Conservation (phyloP, 2,888 invertebrate species). For the Zygothrica quintamaculata region DNA sequence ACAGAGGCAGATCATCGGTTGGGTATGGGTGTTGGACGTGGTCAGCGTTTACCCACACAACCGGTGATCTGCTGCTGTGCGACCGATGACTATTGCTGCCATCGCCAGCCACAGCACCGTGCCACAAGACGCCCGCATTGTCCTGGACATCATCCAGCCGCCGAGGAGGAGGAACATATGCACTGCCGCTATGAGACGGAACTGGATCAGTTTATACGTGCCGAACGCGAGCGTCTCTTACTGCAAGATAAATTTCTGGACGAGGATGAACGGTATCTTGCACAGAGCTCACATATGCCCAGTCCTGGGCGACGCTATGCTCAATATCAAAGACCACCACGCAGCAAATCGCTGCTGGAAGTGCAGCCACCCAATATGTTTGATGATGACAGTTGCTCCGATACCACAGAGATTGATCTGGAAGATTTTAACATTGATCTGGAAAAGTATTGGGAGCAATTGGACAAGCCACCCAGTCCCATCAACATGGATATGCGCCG, state of each 20-base stretch:
- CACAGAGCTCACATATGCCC: slow-evolving; percentile 48
- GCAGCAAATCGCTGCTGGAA: slow-evolving; percentile 83
- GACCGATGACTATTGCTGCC: slow-evolving; percentile 83
- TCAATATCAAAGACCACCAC: slow-evolving; percentile 72
- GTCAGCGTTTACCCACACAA: slow-evolving; percentile 52
- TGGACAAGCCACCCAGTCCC: slow-evolving; percentile 84
- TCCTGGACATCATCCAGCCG: slow-evolving; percentile 82
- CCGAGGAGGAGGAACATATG: slow-evolving; percentile 83
- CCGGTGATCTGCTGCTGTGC: slow-evolving; percentile 81
- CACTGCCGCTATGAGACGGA: slow-evolving; percentile 83
- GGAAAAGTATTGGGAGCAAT: slow-evolving; percentile 84
- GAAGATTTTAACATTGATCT: slow-evolving; percentile 85
- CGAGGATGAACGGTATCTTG: slow-evolving; percentile 82
- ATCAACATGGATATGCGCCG: slow-evolving; percentile 84
- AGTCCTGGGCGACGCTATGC: slow-evolving; percentile 54
- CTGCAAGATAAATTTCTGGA: slow-evolving; percentile 84
- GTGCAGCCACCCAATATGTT: slow-evolving; percentile 83
- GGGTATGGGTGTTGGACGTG: slow-evolving; percentile 38
- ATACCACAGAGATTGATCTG: slow-evolving; percentile 84
- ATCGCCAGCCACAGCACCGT: slow-evolving; percentile 76
- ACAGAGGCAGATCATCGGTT: slow-evolving; percentile 67
- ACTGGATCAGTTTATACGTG: slow-evolving; percentile 83
- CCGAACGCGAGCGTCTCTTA: slow-evolving; percentile 82
- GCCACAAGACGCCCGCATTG: slow-evolving; percentile 61
- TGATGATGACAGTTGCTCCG: slow-evolving; percentile 84